Evolutionary conservation across 2,797 vertebrate genomes (phyloP), one percentile per base, ranked within the genome.

Genomic region (Amblyraja radiata): DNA sequence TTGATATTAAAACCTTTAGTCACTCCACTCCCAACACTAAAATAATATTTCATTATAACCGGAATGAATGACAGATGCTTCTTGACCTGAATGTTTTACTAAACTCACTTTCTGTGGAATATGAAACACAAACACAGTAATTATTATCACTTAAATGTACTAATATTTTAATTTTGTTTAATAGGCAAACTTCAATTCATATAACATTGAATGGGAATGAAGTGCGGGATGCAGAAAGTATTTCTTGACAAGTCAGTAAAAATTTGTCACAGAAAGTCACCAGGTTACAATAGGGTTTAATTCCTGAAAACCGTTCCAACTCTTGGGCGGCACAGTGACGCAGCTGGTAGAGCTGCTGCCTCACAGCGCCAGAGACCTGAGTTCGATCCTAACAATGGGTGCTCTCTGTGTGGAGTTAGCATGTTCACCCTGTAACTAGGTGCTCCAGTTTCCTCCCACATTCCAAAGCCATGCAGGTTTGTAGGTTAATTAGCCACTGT

Each of bases 101-200:
- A n/a, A 76, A 92, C 71, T 74, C 90, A 74, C 71, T 3, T 9
- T 92, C 46, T 46, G 36, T 74, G 65, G 23, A 58, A 74, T 74
- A 7, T 46, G 90, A n/a, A 74, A 76, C 71, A 76, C 71, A 54
- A 74, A 54, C 84, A 90, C 90, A 14, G 4, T 46, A 74, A 11
- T 9, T 68, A 91, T 9, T 73, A 74, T 91, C 68, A 74, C n/a
- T 54, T 58, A 25, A 23, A 6, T 74, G 5, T 2, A 28, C 71
- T 73, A 74, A 92, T 92, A n/a, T 74, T 73, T 28, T 36, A 74
- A 74, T 54, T 54, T 92, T 74, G 25, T 54, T 92, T 36, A 91
- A 16, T 13, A 14, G 28, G 5, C 11, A 74, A 76, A 46, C 21
- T 76, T 76, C 71, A 54, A 74, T 58, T 54, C 90, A 92, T 14